Evolutionary conservation across 92 coral and sea anemone genomes (phyloP).

Genomic region (Anthopleura xanthogrammica): DNA sequence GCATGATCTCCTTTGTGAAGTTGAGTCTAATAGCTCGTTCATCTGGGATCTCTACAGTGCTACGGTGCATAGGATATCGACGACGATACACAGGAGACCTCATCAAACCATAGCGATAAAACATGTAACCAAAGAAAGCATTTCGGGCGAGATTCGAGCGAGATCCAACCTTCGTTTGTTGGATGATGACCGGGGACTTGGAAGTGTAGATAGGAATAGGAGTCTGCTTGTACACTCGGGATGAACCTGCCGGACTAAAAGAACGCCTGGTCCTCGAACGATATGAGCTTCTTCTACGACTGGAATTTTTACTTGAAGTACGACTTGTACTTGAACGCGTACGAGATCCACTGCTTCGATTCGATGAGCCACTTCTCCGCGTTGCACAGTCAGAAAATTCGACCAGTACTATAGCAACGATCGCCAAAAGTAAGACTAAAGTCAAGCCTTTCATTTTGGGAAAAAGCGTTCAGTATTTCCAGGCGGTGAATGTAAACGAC

Average conservation of each 20-base stretch:
- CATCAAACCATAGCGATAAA: slow-evolving; percentile 16
- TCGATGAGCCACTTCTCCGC: too few relatives aligned
- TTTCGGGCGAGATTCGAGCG: background rate
- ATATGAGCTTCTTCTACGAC: too few relatives aligned
- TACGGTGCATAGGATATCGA: slow-evolving; percentile 20
- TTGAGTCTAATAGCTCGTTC: slow-evolving; percentile 36
- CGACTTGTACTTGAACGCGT: background rate
- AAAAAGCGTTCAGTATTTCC: too few relatives aligned
- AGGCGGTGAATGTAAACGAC: too few relatives aligned
- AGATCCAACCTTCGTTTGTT: slow-evolving; percentile 4
- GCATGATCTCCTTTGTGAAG: slow-evolving; percentile 18
- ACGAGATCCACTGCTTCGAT: background rate
- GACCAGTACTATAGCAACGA: background rate
- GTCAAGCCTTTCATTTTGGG: background rate
- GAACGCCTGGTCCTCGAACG: background rate
- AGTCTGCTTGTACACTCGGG: slow-evolving; percentile 3
- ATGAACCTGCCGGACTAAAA: background rate
- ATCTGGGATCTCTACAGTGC: slow-evolving; percentile 31
- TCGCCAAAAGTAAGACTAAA: background rate
- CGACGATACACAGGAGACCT: slow-evolving; percentile 23
- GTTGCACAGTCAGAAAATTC: background rate
- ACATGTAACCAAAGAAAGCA: slow-evolving; percentile 28
- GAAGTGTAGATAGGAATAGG: slow-evolving; percentile 17
- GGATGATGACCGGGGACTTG: slow-evolving; percentile 13
- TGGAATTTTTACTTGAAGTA: too few relatives aligned